Base-by-base conservation (phyloP, 1,140 invertebrate genomes). In the Pogonomyrmex californicus region DNA sequence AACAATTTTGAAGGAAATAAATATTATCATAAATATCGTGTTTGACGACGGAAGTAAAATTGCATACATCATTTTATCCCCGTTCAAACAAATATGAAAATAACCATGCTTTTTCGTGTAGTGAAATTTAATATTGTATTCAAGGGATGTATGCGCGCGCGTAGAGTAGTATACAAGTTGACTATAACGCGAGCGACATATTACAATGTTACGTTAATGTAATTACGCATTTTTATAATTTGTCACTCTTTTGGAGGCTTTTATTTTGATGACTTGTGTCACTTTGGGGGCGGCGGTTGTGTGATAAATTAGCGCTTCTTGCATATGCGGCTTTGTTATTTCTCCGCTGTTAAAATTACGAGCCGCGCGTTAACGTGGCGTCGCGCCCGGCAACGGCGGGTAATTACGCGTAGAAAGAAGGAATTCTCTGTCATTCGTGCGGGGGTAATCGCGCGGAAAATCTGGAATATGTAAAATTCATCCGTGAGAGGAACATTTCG, bases 381-480 rank as follows among this genome's bases (percentile, higher is more conserved):
- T 78, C 17, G 73, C 62, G 83, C 75, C 49, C 58, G 41, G 2
- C 49, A 63, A 65, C 41, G 51, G 36, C 41, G 44, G 75, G 73
- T 81, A 86, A 86, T 86, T 81, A 86, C 51, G 83, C 76, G 83
- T 49, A 23, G 81, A 58, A n/a, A 68, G 36, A 79, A 79, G 47
- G 62, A 86, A 86, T 81, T 78, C 49, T 65, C 54, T 51, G 63
- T 47, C 71, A 33, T 41, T 70, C 56, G 41, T 17, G 30, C 23
- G 33, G 2, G 23, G 76, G 60, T 86, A 86, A 86, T 81, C 62
- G 83, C 58, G 30, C n/a, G 51, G 63, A 86, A 86, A 86, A 79
- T 86, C n/a, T 17, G 41, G 82, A 79, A 81, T 79, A 65, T 58
- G 63, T 81, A 81, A 86, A 86, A 86, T 66, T 66, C 56, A 76